Conservation (phyloP, 2,888 invertebrate genomes). For the Lingula anatina region DNA sequence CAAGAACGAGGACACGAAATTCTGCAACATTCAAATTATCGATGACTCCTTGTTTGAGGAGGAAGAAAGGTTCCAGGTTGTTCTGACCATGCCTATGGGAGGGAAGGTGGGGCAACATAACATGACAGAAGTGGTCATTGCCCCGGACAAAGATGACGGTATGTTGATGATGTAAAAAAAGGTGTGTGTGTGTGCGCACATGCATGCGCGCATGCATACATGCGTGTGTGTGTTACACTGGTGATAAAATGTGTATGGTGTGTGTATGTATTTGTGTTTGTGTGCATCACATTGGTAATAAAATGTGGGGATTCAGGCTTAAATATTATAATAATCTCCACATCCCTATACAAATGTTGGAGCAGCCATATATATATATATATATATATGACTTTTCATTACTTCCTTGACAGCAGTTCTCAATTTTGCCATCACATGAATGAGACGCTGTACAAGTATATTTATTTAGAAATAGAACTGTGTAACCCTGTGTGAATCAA, state of each 20-base stretch:
- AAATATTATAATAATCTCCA: neutral
- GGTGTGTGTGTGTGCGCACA: too few relatives aligned
- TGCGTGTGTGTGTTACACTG: neutral
- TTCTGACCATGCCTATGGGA: slow-evolving; percentile 38
- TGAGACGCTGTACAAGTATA: too few relatives aligned
- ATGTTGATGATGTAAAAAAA: slow-evolving; percentile 12
- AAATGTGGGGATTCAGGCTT: neutral
- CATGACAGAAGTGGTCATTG: slow-evolving; percentile 32
- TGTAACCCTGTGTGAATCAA: too few relatives aligned
- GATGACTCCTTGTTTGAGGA: slow-evolving; percentile 50
- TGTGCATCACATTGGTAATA: neutral
- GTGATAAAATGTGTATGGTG: neutral
- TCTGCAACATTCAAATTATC: slow-evolving; percentile 43
- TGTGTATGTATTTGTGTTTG: neutral
- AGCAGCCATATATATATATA: too few relatives aligned
- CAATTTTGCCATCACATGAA: too few relatives aligned
- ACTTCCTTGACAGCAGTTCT: too few relatives aligned
- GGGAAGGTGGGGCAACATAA: slow-evolving; percentile 32
- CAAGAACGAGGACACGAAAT: slow-evolving; percentile 29
- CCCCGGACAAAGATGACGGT: slow-evolving; percentile 47
- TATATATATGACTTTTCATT: too few relatives aligned
- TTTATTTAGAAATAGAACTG: too few relatives aligned
- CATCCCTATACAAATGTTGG: too few relatives aligned
- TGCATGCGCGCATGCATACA: neutral
- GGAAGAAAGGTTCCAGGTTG: slow-evolving; percentile 41